Conservation (phyloP, 2,888 invertebrate species). For the Kryphioiulus occultus region DNA sequence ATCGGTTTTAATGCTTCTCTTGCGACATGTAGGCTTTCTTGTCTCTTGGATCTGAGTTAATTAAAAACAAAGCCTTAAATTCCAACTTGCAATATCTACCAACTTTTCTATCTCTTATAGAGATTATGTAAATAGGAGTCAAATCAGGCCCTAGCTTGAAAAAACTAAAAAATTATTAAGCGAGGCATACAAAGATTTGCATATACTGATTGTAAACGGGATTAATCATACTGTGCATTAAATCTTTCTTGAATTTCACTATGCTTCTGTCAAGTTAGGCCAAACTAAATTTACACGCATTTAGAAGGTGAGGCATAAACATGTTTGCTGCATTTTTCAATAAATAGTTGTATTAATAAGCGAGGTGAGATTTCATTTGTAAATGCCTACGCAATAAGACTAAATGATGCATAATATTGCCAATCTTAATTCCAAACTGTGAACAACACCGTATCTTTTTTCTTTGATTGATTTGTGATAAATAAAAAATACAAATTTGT, state of each 20-base stretch:
- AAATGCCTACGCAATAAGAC: no score
- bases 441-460: no score
- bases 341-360: no score
- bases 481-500: no score
- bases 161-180: neutral
- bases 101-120: neutral
- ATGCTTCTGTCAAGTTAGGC: neutral
- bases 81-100: neutral
- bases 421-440: no score
- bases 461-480: no score
- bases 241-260: neutral
- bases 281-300: no score
- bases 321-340: no score
- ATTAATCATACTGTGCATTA: neutral
- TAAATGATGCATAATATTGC: no score
- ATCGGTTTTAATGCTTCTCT: neutral
- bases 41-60: neutral
- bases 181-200: neutral
- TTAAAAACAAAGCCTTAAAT: slow-evolving; percentile 23
- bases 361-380: no score
- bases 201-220: neutral
- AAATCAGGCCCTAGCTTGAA: neutral
- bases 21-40: neutral
- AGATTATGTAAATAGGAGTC: slow-evolving; percentile 1
- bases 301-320: no score